Evolutionary conservation across 2,888 invertebrate genomes (phyloP).

Genomic region (Parapristionchus giblindavisi): DNA sequence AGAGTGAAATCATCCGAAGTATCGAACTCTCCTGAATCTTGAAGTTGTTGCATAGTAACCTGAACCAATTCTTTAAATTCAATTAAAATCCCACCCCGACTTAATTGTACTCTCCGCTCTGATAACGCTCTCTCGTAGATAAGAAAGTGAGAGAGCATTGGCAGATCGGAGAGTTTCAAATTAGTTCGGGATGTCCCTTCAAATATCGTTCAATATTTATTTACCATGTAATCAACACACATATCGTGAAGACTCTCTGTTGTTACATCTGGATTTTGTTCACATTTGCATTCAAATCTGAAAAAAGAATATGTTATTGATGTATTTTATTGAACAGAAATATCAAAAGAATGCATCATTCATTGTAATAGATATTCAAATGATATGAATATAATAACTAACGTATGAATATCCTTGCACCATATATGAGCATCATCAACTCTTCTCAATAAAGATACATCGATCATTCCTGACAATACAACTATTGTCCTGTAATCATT

Average conservation of each 20-base stretch:
- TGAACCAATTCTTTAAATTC: not conserved
- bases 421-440: slow-evolving; percentile 56
- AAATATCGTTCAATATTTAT: too few relatives aligned
- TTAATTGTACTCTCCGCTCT: too few relatives aligned
- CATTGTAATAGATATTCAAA: too few relatives aligned
- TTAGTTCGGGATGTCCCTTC: too few relatives aligned
- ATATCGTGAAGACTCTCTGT: slow-evolving; percentile 50
- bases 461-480: slow-evolving; percentile 60
- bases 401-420: slow-evolving; percentile 58
- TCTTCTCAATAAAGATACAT: slow-evolving; percentile 56
- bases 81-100: not conserved
- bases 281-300: slow-evolving; percentile 58
- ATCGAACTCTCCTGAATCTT: slow-evolving; percentile 35
- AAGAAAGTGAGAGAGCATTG: too few relatives aligned
- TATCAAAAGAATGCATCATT: too few relatives aligned
- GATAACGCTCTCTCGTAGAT: too few relatives aligned
- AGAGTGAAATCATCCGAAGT: slow-evolving; percentile 30
- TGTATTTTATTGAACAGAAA: too few relatives aligned
- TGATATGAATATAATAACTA: slow-evolving; percentile 16
- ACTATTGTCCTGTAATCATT: slow-evolving; percentile 51
- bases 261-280: slow-evolving; percentile 53
- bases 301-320: not conserved
- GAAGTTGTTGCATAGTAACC: slow-evolving; percentile 12
- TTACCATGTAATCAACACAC: slow-evolving; percentile 56
- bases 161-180: too few relatives aligned